These are phyloP conservation scores for Sinocyclocheilus grahami DNA, from an alignment of 2,113 vertebrate species.

Conservation along the genomic window DNA sequence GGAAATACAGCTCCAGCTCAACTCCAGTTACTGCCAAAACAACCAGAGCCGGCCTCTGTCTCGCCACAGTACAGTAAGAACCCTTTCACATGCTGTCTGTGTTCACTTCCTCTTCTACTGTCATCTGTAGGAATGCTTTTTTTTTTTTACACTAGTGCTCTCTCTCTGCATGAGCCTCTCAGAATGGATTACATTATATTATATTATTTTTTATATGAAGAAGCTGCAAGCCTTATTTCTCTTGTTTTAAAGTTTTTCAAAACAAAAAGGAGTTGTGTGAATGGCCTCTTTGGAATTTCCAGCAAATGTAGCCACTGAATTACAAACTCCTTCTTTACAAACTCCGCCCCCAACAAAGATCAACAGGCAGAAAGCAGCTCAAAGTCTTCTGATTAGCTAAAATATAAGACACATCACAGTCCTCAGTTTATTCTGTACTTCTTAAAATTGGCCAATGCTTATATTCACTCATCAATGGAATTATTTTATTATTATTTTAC, in stretches of 20 bases:
- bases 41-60: conserved; percentile 12
- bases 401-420: neutral
- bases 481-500: conserved; percentile 6
- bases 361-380: neutral
- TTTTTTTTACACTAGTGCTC: neutral
- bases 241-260: neutral
- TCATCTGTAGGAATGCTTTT: neutral
- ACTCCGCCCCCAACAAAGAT: neutral
- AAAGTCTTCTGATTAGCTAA: neutral
- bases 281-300: too few relatives aligned
- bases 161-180: neutral
- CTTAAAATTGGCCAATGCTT: neutral
- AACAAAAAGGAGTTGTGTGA: too few relatives aligned
- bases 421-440: neutral
- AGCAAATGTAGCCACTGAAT: neutral
- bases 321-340: neutral
- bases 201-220: neutral
- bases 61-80: conserved; percentile 2
- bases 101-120: conserved; percentile 2
- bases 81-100: conserved; percentile 1
- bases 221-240: neutral
- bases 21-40: conserved; percentile 36
- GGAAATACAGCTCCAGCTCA: conserved; percentile 10
- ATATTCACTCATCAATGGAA: neutral
- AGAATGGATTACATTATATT: neutral